Base-by-base conservation (phyloP, 2,888 invertebrate species). In the Heliconius ismenius region DNA sequence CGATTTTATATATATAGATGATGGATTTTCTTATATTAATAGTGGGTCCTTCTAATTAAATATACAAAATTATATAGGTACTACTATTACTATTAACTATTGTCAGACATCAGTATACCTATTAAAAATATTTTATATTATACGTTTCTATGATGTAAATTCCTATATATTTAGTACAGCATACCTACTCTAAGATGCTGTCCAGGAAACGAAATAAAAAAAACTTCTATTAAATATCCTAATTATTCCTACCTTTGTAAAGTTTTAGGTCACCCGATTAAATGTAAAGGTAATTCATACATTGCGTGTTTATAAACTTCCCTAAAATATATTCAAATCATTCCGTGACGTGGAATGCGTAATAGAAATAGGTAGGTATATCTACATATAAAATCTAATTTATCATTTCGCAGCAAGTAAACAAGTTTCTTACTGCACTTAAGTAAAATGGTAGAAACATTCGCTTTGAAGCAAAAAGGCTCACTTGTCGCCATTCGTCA, bases 401-500 rank as follows among this genome's bases (percentile, higher is more conserved):
- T 67, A 24, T 67, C 39, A 67, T 39, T 43, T 67, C 24, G 24
- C 67, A 15, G 67, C 24, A 67, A 39, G 67, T 67, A 67, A 36
- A 39, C 39, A 24, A 43, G 67, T 67, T 67, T 67, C 67, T 67
- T 67, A 67, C 67, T 24, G 39, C 39, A 39, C 67, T 67, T 67
- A 67, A 67, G 70, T 36, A 70, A 24, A 69, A 69, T 69, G 69
- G 69, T 32, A 54, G 70, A 70, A 58, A 32, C 70, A 70, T 70
- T 70, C 32, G 36, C 58, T 58, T 70, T 24, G 54, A 69, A 69
- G 73, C 54, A 73, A 75, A 68, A 39, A 65, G 39, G 39, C 58
- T 70, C 36, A 70, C 70, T 70, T 70, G 70, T 70, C 70, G 24
- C n/a, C 54, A 70, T 70, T 76, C 76, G 76, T 72, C 67, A 77